Base-by-base conservation (phyloP, 1,140 invertebrate genomes). In the Pseudomyrmex flavicornis region DNA sequence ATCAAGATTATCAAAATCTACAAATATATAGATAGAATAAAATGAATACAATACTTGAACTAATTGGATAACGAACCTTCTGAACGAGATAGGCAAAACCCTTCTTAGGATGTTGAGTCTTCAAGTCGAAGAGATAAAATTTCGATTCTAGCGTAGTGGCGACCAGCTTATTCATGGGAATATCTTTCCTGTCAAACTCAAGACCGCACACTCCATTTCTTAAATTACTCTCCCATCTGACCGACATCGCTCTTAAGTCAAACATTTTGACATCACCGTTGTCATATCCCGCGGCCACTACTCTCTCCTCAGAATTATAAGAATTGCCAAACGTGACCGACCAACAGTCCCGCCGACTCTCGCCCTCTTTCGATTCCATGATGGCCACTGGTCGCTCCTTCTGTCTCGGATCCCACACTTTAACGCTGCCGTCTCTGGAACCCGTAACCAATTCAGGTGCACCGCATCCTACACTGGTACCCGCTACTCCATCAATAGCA, bases 251-350 rank as follows among this genome's bases (percentile, higher is more conserved):
- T 87, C 96, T 95, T n/a, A 99, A 94, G 95, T 99, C 98, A 93
- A 99, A 99, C 93, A 99, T 96, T 95, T 99, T 99, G 0, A 99
- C 93, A 93, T 99, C 99, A 0, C 99, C 99, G 95, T 99, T 99
- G 91, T 99, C 98, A 93, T 99, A 99, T 3, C 98, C 99, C 56
- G 98, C 97, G 82, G 96, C 97, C 0, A 99, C 96, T 76, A 97
- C 95, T 76, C 98, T 95, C 90, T 99, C 98, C 50, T 97, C 95
- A 22, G 96, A 95, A 92, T 97, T 98, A 91, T 97, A 98, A 0
- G 98, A 97, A 95, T 99, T 97, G 1, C 98, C 98, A 91, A 98
- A 98, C 13, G 96, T 95, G 10, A 98, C 98, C 3, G 96, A 93
- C 98, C 98, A 99, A 92, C 98, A 98, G 88, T 99, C 98, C 52